Percentiles rank a stretch among this genome's conserved stretches.
Evolutionary conservation across 2,888 invertebrate genomes (phyloP).

Genomic region (Amaurobius ferox): DNA sequence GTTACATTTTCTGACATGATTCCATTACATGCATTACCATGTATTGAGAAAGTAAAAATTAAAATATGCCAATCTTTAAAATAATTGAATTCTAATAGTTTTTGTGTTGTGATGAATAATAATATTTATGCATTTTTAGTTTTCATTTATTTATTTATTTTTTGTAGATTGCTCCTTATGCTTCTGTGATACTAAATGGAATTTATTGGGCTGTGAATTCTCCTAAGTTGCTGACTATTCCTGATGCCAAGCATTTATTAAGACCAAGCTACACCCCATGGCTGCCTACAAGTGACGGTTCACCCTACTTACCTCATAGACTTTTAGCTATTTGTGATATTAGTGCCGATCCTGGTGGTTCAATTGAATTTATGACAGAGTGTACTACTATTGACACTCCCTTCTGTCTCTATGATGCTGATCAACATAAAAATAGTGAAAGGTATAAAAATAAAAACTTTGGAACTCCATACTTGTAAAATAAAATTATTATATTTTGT

Average conservation of each 20-base stretch:
- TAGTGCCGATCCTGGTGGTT: constrained; percentile 98
- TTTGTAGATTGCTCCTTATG: constrained; percentile 93
- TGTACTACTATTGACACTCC: constrained; percentile 99
- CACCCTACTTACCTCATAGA: constrained; percentile 91
- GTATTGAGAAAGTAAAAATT: no score
- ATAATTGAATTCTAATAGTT: no score
- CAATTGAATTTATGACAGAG: constrained; percentile 99
- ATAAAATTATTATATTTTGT: no score
- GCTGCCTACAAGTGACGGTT: constrained; percentile 90
- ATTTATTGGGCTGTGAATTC: constrained; percentile 99
- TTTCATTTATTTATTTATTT: no score
- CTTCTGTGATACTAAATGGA: constrained; percentile 96
- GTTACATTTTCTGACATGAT: no score
- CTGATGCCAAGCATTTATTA: constrained; percentile 96
- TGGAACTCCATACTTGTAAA: no score
- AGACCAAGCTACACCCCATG: constrained; percentile 93
- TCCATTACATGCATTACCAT: no score
- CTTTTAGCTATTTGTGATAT: constrained; percentile 97
- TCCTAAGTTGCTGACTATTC: constrained; percentile 96
- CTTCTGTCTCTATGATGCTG: constrained; percentile 99
- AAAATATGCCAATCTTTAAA: no score
- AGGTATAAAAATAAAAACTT: constrained; percentile 27
- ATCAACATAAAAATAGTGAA: constrained; percentile 93
- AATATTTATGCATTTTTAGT: no score
- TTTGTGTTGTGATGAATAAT: no score